Evolutionary conservation across 1,140 invertebrate genomes (phyloP), one percentile per base, ranked within the genome.

Genomic region (Mycetomoellerius zeteki): DNA sequence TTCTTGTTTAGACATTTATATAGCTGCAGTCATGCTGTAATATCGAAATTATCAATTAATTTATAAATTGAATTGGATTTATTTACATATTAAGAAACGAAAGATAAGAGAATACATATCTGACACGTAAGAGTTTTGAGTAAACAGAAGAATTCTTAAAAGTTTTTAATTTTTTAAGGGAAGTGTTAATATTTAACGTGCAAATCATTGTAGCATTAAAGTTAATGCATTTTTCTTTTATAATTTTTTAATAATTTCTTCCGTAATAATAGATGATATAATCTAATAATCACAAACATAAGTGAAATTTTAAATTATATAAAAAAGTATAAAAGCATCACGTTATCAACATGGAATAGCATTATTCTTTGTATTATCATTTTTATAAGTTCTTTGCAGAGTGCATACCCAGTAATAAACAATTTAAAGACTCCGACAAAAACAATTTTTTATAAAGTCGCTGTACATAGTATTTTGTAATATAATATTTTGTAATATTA

Each of bases 71-170:
- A 85, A 71, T 58, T 81, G 10, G 65, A 69, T 64, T 64, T 58
- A 62, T 10, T 30, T 10, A 50, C 76, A 27, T 50, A 52, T 47
- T 54, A 62, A n/a, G n/a, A 30, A 84, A 21, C 65, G 5, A 86
- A 27, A 27, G 33, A 62, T 58, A 65, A 65, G 24, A 87, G 21
- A 76, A 62, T 69, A 71, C 43, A 93, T 94, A 94, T 95, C 94
- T 95, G 95, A 95, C 95, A 93, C 87, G 92, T 94, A 95, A 95
- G 95, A 95, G 94, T 95, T 95, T 95, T 95, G 94, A 94, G 76
- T 78, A 91, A 92, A 84, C 30, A 71, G 73, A 82, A 58, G 27
- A 24, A 72, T 82, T 27, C 6, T 58, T 69, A 27, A 21, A 84
- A 73, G 21, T 33, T 6, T 60, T 82, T 47, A 33, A 62, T 60